phyloP scores from a whole-genome alignment of 2,888 invertebrate genomes.

The Apeira syringaria region DNA sequence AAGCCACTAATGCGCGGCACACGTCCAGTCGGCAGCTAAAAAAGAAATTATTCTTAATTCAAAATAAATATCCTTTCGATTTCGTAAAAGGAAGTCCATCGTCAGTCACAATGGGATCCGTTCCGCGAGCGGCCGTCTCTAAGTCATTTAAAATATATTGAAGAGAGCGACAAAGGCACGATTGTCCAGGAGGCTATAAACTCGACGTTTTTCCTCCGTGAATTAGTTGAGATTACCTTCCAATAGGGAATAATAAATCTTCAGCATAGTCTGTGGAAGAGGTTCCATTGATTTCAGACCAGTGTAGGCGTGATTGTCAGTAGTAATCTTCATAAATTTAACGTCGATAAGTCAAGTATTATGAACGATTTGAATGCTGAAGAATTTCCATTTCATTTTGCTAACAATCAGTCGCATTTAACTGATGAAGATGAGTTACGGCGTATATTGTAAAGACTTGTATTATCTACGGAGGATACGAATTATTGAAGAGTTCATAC shows the following conservation, averaged over 20 bases:
- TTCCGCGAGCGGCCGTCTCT: conserved; percentile 60
- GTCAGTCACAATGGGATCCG: conserved; percentile 70
- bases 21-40: conserved; percentile 76
- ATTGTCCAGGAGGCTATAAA: conserved; percentile 73
- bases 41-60: conserved; percentile 79
- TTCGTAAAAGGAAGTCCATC: conserved; percentile 62
- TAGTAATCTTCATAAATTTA: conserved; percentile 77
- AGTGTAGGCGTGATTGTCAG: conserved; percentile 69
- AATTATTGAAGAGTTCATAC: conserved; percentile 10
- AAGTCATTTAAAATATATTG: conserved; percentile 82
- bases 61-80: conserved; percentile 31
- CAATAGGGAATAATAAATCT: conserved; percentile 80
- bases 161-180: conserved; percentile 65
- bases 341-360: conserved; percentile 54
- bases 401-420: conserved; percentile 54
- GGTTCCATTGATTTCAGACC: conserved; percentile 65
- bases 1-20: conserved; percentile 77
- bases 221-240: conserved; percentile 78
- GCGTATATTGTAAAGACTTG: conserved; percentile 37
- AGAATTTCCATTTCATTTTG: conserved; percentile 39
- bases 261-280: conserved; percentile 46
- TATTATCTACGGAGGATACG: conserved; percentile 3
- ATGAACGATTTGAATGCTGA: conserved; percentile 43
- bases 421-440: conserved; percentile 44
- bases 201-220: conserved; percentile 75